Percentiles rank a stretch among this genome's conserved stretches.
Conservation (phyloP, 2,113 vertebrate species). For the Varanus salvator region DNA sequence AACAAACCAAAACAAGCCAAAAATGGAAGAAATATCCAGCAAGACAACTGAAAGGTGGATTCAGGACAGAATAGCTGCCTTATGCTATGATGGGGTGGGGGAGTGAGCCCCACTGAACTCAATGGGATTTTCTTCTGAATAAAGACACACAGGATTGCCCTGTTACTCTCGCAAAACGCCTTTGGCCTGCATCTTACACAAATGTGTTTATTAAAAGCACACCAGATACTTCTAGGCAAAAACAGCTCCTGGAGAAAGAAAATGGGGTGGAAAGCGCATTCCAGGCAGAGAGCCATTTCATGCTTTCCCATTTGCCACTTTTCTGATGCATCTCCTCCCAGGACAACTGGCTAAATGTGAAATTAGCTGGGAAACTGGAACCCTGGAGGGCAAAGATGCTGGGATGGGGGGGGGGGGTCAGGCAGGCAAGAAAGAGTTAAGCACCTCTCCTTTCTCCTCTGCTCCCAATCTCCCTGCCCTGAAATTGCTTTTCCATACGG, state of each 20-base stretch:
- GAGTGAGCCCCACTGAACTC: too few species aligned
- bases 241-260: background rate
- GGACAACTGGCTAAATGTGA: too few species aligned
- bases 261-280: background rate
- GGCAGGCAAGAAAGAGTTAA: background rate
- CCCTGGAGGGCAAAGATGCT: too few species aligned
- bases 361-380: background rate
- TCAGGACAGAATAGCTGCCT: too few species aligned
- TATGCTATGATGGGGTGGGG: too few species aligned
- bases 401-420: background rate
- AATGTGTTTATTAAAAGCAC: background rate
- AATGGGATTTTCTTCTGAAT: too few species aligned
- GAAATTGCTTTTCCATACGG: background rate
- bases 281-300: background rate
- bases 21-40: too few species aligned
- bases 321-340: background rate
- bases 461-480: background rate
- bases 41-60: too few species aligned
- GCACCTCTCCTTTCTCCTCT: background rate
- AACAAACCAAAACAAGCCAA: too few species aligned
- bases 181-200: background rate
- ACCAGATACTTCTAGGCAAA: background rate
- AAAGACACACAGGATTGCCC: background rate
- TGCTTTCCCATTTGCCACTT: background rate
- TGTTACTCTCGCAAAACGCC: background rate